Evolutionary conservation across 2,113 vertebrate species (phyloP).

Genomic region (Vombatus ursinus): DNA sequence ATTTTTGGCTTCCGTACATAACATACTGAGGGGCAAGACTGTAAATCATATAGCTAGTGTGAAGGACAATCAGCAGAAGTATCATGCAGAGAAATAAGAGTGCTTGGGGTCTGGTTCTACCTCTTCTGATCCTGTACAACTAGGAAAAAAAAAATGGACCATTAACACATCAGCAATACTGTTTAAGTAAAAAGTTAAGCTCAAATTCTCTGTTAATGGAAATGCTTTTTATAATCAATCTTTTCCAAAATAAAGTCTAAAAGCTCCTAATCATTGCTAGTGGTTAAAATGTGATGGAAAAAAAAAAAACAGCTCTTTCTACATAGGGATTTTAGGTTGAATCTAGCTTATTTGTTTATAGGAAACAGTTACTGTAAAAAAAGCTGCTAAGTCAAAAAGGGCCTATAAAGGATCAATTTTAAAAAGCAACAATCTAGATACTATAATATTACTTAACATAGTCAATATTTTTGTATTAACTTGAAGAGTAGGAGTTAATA

Average conservation of each 20-base stretch:
- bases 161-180: neutral
- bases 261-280: constrained; percentile 26
- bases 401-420: neutral
- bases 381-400: constrained; percentile 14
- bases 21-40: constrained; percentile 98
- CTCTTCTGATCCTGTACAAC: constrained; percentile 97
- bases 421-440: constrained; percentile 1
- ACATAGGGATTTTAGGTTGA: constrained; percentile 9
- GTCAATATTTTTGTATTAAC: neutral
- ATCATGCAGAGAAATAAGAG: constrained; percentile 99
- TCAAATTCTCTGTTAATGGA: neutral
- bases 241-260: constrained; percentile 31
- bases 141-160: constrained; percentile 73
- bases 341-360: neutral
- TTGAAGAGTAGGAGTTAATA: neutral
- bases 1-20: constrained; percentile 99
- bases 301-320: neutral
- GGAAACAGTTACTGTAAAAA: constrained; percentile 29
- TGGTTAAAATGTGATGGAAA: constrained; percentile 27
- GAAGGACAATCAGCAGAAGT: constrained; percentile 96
- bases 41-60: constrained; percentile 99
- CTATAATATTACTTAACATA: neutral
- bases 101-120: constrained; percentile 94
- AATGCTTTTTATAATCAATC: neutral
- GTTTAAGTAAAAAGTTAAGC: neutral